Evolutionary conservation across 2,888 invertebrate species (phyloP), one percentile per base, ranked within the genome.

Genomic region (Ophion slaviceki): DNA sequence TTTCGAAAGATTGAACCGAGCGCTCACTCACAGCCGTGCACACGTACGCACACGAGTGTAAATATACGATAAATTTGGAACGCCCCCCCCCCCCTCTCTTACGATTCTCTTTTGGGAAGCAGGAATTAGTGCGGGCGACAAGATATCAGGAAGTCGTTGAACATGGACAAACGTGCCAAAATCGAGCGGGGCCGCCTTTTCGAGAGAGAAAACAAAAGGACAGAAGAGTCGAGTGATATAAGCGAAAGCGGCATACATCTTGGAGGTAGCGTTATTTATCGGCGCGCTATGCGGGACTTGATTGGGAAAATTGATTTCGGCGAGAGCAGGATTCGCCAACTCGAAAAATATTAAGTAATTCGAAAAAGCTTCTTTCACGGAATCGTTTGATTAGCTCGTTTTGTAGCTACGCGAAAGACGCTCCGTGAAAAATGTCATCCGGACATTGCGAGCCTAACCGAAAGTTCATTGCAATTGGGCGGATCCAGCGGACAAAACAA

Each of bases 1-100:
- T 75, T 70, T 81, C 78, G 67, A 61, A 70, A 66, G 68, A 82
- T n/a, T 66, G 62, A 40, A 66, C 74, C 45, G 20, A 45, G 68
- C 45, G 62, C 74, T 70, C 74, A 40, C 53, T 67, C 68, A 32
- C 64, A 20, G 17, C 8, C 67, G 24, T 8, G 61, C 61, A 45
- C 62, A 62, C 20, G 24, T 24, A 75, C 45, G 36, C 45, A 28
- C 64, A n/a, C 62, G 36, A 53, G 28, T 47, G 62, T 7, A 57
- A 66, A 53, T 70, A 71, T 68, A 61, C 24, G 20, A 61, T 71
- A 62, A 72, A 77, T 61, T 36, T 62, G 64, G 53, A 61, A 61
- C 77, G 14, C 70, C 53, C 57, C 7, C 32, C 53, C 20, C 20
- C 28, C 64, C 0, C 24, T 8, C 32, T 53, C 47, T 28, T 7